Evolutionary conservation across 2,888 invertebrate species (phyloP).

Genomic region (Cheilosia scutellata): DNA sequence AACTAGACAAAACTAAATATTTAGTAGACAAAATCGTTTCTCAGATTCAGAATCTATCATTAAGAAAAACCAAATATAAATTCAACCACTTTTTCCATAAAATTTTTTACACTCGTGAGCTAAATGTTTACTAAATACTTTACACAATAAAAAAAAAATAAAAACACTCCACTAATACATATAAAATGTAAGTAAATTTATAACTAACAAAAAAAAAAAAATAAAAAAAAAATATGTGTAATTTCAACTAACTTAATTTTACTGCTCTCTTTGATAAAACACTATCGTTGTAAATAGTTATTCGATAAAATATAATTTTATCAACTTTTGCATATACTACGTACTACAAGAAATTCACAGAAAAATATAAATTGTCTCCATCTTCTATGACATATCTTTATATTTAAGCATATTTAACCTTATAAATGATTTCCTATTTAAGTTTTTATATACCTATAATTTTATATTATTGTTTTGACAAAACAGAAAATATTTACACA

Average conservation of each 20-base stretch:
- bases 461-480: background rate
- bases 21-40: background rate
- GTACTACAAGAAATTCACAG: background rate
- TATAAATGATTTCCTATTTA: slow-evolving; percentile 3
- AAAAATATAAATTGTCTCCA: slow-evolving; percentile 43
- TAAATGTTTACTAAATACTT: slow-evolving; percentile 60
- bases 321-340: slow-evolving; percentile 8
- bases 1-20: background rate
- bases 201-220: slow-evolving; percentile 29
- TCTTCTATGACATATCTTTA: slow-evolving; percentile 68
- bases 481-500: slow-evolving; percentile 42
- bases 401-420: slow-evolving; percentile 39
- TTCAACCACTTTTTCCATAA: slow-evolving; percentile 33
- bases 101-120: slow-evolving; percentile 54
- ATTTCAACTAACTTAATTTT: slow-evolving; percentile 20
- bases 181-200: slow-evolving; percentile 41
- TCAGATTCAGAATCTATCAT: slow-evolving; percentile 10
- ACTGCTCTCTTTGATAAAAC: slow-evolving; percentile 48
- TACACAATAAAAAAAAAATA: slow-evolving; percentile 26
- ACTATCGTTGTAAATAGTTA: slow-evolving; percentile 41
- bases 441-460: background rate
- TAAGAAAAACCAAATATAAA: slow-evolving; percentile 17
- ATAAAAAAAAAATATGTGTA: slow-evolving; percentile 45
- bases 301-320: slow-evolving; percentile 7
- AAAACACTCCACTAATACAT: slow-evolving; percentile 57